A percentile compares a stretch with the other conserved stretches of the same genome.
Conservation (phyloP, 2,797 vertebrate genomes). For the Gymnoscopelus braueri region DNA sequence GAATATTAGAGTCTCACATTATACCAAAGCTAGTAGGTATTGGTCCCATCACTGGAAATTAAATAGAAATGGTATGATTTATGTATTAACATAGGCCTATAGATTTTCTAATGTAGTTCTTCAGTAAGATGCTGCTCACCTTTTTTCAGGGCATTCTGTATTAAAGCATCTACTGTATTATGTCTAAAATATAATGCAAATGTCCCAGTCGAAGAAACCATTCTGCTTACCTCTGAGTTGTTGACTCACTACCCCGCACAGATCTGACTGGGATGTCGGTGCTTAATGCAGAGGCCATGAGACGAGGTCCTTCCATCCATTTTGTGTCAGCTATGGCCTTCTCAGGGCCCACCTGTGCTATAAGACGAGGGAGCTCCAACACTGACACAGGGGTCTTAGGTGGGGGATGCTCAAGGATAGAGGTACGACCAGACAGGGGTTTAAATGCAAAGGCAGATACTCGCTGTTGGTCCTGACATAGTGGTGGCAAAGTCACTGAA, state of each 20-base stretch:
- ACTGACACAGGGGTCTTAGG: slow-evolving; percentile 49
- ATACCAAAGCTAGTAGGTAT: too few relatives aligned
- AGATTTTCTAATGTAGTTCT: too few relatives aligned
- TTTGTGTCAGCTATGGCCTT: slow-evolving; percentile 58
- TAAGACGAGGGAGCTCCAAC: slow-evolving; percentile 72
- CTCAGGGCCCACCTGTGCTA: slow-evolving; percentile 68
- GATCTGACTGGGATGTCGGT: slow-evolving; percentile 62
- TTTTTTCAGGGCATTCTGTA: too few relatives aligned
- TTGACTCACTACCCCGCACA: slow-evolving; percentile 4
- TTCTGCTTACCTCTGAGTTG: slow-evolving; percentile 47
- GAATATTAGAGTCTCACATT: too few relatives aligned
- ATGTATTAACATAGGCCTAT: too few relatives aligned
- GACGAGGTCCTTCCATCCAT: slow-evolving; percentile 69
- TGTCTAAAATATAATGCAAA: too few relatives aligned
- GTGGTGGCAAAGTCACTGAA: slow-evolving; percentile 49
- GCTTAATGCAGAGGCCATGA: slow-evolving; percentile 68
- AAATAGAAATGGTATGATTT: too few relatives aligned
- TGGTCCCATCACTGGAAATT: too few relatives aligned
- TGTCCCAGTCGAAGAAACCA: neutral
- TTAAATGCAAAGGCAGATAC: slow-evolving; percentile 15
- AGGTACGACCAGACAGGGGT: slow-evolving; percentile 19
- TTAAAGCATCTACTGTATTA: too few relatives aligned
- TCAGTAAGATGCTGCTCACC: too few relatives aligned
- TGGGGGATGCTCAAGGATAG: slow-evolving; percentile 13
- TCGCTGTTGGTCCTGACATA: slow-evolving; percentile 5